A percentile compares a stretch with the other conserved stretches of the same genome.
phyloP scores from a whole-genome alignment of 2,888 invertebrate species.

The Plutella xylostella region DNA sequence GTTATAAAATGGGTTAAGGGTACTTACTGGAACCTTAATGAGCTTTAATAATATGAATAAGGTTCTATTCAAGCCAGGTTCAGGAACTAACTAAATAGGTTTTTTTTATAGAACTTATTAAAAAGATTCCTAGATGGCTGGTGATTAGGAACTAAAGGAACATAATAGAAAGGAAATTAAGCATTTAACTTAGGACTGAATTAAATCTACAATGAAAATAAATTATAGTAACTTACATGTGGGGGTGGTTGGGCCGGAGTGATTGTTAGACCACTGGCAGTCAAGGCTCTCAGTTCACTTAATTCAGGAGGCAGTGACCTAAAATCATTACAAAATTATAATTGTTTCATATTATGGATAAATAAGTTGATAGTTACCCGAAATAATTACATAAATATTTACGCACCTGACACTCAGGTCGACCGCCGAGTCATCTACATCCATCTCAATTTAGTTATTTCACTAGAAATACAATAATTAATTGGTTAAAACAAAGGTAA shows the following conservation, averaged over 20 bases:
- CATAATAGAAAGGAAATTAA: no score
- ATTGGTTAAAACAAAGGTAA: background rate
- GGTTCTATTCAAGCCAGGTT: no score
- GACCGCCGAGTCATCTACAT: slow-evolving; percentile 89
- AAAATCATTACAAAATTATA: background rate
- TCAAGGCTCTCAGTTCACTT: slow-evolving; percentile 70
- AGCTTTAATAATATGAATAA: no score
- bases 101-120: no score
- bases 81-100: no score
- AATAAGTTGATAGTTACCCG: background rate
- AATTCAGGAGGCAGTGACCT: slow-evolving; percentile 63
- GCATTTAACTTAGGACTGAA: no score
- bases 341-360: background rate
- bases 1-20: no score
- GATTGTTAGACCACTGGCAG: slow-evolving; percentile 73
- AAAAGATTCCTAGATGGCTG: no score
- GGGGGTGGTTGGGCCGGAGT: slow-evolving; percentile 72
- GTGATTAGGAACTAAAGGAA: no score
- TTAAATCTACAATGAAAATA: background rate
- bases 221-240: slow-evolving; percentile 42
- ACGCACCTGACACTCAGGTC: slow-evolving; percentile 91
- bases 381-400: slow-evolving; percentile 24
- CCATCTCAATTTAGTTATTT: slow-evolving; percentile 72
- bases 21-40: background rate
- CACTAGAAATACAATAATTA: background rate